Evolutionary conservation across 2,113 vertebrate genomes (phyloP).

Genomic region (Hypomesus transpacificus): DNA sequence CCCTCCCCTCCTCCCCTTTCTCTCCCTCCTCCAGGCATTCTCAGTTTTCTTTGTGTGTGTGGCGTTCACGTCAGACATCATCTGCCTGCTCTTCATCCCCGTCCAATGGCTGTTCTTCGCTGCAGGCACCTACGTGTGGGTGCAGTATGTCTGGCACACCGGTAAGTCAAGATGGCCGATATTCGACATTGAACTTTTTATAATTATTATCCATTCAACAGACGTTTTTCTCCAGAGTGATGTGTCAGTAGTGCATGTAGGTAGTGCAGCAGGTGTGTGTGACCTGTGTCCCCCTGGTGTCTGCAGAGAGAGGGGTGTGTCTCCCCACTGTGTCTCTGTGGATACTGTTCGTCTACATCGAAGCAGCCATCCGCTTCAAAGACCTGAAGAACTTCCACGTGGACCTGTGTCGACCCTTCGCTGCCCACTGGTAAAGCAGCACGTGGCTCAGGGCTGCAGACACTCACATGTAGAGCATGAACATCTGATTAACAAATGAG

Average conservation of each 20-base stretch:
- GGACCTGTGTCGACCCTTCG: constrained; percentile 95
- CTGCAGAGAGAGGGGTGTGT: constrained; percentile 91
- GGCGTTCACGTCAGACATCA: constrained; percentile 97
- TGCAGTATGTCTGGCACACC: constrained; percentile 98
- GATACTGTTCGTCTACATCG: constrained; percentile 99
- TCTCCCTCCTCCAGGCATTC: constrained; percentile 79
- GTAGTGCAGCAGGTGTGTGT: not conserved
- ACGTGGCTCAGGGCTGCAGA: too few relatives aligned
- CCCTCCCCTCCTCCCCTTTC: constrained; percentile 11
- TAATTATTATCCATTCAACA: not conserved
- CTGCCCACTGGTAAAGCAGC: constrained; percentile 86
- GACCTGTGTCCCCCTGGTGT: not conserved
- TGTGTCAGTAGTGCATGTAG: too few relatives aligned
- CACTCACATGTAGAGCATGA: too few relatives aligned
- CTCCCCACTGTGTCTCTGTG: constrained; percentile 96
- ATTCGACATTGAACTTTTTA: too few relatives aligned
- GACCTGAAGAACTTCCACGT: constrained; percentile 99
- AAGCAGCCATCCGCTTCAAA: constrained; percentile 99
- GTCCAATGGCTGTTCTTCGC: constrained; percentile 97
- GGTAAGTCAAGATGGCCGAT: constrained; percentile 68
- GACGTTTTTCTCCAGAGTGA: not conserved
- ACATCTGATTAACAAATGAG: too few relatives aligned
- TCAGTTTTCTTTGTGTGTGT: constrained; percentile 99
- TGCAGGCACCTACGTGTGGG: constrained; percentile 97
- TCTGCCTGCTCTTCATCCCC: constrained; percentile 97